Percentiles rank a stretch among this genome's conserved stretches.
Evolutionary conservation across 2,113 vertebrate genomes (phyloP).

Genomic region (Upupa epops): DNA sequence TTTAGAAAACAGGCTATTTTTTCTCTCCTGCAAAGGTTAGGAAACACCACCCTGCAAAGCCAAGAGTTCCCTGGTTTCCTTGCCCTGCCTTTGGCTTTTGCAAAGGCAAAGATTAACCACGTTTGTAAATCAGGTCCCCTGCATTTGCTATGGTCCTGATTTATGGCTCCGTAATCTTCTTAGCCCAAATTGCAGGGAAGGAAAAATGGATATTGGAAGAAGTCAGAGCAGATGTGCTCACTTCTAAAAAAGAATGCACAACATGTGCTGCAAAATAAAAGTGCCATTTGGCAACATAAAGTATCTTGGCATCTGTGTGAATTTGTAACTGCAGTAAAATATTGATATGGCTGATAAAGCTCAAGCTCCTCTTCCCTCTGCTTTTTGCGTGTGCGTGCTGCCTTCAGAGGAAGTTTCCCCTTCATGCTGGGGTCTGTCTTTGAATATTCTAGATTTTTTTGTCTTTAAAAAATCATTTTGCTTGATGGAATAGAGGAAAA

Average conservation of each 20-base stretch:
- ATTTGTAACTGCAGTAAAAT: conserved; percentile 78
- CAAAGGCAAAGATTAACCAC: conserved; percentile 33
- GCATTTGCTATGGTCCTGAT: conserved; percentile 47
- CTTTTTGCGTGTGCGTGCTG: conserved; percentile 41
- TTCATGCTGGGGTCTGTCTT: not conserved
- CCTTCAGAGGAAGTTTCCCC: conserved; percentile 41
- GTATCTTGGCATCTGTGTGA: conserved; percentile 77
- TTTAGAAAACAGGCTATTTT: not conserved
- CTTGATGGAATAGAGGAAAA: not conserved
- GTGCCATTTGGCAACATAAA: conserved; percentile 81
- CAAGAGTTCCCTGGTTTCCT: not conserved
- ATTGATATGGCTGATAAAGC: conserved; percentile 76
- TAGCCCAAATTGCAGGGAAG: conserved; percentile 65
- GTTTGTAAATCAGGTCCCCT: conserved; percentile 61
- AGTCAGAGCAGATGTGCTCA: conserved; percentile 79
- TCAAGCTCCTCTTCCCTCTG: conserved; percentile 56
- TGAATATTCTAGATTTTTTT: not conserved
- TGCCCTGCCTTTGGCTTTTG: not conserved
- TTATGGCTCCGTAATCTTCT: conserved; percentile 68
- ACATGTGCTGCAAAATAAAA: conserved; percentile 80
- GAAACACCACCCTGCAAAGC: conserved; percentile 14
- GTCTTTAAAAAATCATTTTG: not conserved
- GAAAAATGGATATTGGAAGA: conserved; percentile 66
- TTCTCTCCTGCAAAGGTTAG: not conserved
- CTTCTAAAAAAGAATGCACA: conserved; percentile 77